Conservation (phyloP, 2,113 vertebrate species). For the Arizona elegans region DNA sequence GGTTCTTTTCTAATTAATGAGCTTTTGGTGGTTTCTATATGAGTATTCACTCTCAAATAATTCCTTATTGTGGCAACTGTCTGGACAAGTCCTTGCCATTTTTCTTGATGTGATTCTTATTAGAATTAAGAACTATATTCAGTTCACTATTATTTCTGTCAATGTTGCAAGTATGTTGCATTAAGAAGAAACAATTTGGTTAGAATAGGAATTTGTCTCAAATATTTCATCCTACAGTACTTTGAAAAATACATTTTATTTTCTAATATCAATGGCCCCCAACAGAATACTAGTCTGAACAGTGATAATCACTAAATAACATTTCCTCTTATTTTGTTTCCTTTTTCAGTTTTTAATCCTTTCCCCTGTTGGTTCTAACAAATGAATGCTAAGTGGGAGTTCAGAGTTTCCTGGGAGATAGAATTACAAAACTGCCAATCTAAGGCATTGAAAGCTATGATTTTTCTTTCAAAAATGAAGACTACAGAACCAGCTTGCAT, state of each 20-base stretch:
- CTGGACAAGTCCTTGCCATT: not conserved
- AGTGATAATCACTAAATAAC: not conserved
- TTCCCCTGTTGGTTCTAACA: not conserved
- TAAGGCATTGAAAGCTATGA: not conserved
- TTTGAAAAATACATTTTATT: not conserved
- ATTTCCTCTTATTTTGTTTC: not conserved
- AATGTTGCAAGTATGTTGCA: not conserved
- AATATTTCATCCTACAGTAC: not conserved
- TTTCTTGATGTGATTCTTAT: not conserved
- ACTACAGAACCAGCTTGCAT: not conserved
- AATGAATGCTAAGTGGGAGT: not conserved
- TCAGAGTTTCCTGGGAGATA: not conserved
- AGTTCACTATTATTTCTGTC: not conserved
- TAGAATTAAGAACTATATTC: not conserved
- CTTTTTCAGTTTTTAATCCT: too few species aligned
- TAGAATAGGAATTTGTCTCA: not conserved
- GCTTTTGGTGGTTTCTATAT: not conserved
- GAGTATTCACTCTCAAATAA: not conserved
- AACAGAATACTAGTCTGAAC: not conserved
- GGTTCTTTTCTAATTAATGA: not conserved
- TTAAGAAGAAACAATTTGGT: not conserved
- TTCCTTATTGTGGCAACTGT: not conserved
- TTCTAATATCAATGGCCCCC: not conserved
- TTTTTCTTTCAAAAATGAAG: not conserved
- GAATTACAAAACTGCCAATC: not conserved